These are phyloP conservation scores for Channa argus DNA, from an alignment of 2,113 vertebrate genomes.

Conservation along the genomic window DNA sequence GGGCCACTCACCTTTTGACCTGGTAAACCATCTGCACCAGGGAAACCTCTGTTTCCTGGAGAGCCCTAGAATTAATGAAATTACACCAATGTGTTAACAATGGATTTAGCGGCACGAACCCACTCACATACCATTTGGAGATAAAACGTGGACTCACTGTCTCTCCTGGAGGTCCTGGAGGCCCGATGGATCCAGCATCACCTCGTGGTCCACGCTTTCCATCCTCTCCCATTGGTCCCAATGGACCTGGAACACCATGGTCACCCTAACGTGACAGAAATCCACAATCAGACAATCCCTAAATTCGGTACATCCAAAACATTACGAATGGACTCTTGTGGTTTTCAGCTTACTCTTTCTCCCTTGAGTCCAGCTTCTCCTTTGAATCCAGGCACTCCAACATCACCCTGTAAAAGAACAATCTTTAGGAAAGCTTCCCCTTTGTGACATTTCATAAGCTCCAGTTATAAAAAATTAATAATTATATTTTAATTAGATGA, in stretches of 20 bases:
- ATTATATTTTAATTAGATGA: neutral
- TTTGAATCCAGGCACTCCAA: slow-evolving; percentile 91
- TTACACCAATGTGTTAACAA: too few species aligned
- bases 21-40: slow-evolving; percentile 94
- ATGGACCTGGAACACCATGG: slow-evolving; percentile 88
- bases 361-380: slow-evolving; percentile 96
- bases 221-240: slow-evolving; percentile 94
- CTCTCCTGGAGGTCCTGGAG: slow-evolving; percentile 89
- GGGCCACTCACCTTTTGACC: slow-evolving; percentile 89
- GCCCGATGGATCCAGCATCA: slow-evolving; percentile 89
- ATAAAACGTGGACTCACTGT: slow-evolving; percentile 81
- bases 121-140: neutral
- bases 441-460: neutral
- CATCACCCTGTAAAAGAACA: slow-evolving; percentile 86
- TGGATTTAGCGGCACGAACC: too few species aligned
- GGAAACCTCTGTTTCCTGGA: slow-evolving; percentile 96
- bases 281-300: neutral
- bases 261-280: slow-evolving; percentile 84
- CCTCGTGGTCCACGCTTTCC: slow-evolving; percentile 95
- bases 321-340: neutral
- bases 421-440: neutral
- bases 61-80: slow-evolving; percentile 83
- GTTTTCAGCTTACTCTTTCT: slow-evolving; percentile 86
- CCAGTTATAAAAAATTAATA: too few species aligned
- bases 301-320: too few species aligned